These are phyloP conservation scores for Sanderia malayensis DNA, from an alignment of 30 jellyfish, hydroid and myxozoan genomes.

Conservation along the genomic window DNA sequence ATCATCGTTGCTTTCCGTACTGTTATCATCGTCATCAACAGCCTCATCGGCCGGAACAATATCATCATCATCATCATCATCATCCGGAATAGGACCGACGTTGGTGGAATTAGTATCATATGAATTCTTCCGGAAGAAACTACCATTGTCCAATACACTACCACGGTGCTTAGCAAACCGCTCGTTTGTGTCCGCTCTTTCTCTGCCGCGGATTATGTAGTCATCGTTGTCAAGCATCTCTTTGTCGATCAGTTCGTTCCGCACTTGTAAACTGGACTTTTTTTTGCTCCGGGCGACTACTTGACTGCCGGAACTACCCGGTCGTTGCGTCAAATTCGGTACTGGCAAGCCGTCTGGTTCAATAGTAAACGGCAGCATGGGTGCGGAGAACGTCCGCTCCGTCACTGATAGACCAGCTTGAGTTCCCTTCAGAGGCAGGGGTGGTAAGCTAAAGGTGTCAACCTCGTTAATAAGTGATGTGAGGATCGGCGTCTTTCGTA, in stretches of 20 bases:
- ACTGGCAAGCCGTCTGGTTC: not conserved
- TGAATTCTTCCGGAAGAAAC: not conserved
- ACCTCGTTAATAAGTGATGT: constrained; percentile 10
- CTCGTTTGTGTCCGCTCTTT: not conserved
- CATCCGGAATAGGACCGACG: constrained; percentile 25
- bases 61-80: no score
- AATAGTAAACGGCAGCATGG: constrained; percentile 37
- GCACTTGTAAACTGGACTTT: constrained; percentile 10
- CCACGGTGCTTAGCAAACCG: not conserved
- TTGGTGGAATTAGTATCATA: constrained; percentile 47
- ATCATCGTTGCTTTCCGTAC: constrained; percentile 25
- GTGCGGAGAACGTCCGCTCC: constrained; percentile 64
- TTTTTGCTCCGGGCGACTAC: constrained; percentile 38
- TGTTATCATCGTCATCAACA: constrained; percentile 28
- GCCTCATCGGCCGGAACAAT: no score
- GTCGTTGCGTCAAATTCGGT: not conserved
- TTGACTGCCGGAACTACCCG: constrained; percentile 70
- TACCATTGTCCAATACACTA: not conserved
- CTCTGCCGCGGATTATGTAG: not conserved
- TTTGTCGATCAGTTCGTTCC: constrained; percentile 45
- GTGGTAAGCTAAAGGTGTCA: constrained; percentile 42
- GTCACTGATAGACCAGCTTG: constrained; percentile 29
- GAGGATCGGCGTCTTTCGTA: constrained; percentile 8
- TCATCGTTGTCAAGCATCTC: constrained; percentile 10
- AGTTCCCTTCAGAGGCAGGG: constrained; percentile 43